phyloP scores from a whole-genome alignment of 2,888 invertebrate species.

The Azorinus chamasolen region DNA sequence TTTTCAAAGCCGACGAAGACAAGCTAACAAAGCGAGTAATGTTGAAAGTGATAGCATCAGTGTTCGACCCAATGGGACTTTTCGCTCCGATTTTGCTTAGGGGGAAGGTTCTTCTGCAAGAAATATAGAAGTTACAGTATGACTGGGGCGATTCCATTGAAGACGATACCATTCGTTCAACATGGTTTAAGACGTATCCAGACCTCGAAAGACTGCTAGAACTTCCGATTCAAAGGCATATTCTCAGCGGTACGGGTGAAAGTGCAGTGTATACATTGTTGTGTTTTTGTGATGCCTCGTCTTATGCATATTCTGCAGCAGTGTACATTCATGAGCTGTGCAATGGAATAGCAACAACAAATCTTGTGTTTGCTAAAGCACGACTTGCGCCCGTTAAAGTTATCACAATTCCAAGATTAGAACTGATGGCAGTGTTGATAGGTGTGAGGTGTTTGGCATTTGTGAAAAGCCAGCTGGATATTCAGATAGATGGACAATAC shows the following conservation, averaged over 20 bases:
- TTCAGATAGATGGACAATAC: neutral
- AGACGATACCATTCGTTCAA: no score
- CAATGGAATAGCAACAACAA: neutral
- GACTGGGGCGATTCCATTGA: no score
- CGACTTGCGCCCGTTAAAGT: conserved; percentile 30
- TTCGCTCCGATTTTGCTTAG: conserved; percentile 2
- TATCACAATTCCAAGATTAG: conserved; percentile 2
- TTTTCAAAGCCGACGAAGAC: neutral
- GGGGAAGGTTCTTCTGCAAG: conserved; percentile 22
- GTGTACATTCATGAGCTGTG: conserved; percentile 30
- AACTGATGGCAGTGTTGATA: conserved; percentile 6
- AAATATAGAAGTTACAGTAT: conserved; percentile 4
- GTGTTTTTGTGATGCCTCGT: conserved; percentile 29
- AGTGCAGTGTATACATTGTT: neutral
- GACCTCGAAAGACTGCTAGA: no score
- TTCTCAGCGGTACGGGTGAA: neutral
- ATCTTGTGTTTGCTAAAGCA: conserved; percentile 41
- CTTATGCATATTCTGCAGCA: conserved; percentile 23
- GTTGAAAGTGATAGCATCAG: conserved; percentile 13
- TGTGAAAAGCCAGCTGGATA: neutral
- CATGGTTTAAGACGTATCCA: no score
- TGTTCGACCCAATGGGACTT: conserved; percentile 24
- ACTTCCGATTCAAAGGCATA: conserved; percentile 1
- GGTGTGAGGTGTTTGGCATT: neutral
- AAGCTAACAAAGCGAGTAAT: conserved; percentile 8